Conservation (phyloP, 2,888 invertebrate genomes). For the Heteromyza rotundicornis region DNA sequence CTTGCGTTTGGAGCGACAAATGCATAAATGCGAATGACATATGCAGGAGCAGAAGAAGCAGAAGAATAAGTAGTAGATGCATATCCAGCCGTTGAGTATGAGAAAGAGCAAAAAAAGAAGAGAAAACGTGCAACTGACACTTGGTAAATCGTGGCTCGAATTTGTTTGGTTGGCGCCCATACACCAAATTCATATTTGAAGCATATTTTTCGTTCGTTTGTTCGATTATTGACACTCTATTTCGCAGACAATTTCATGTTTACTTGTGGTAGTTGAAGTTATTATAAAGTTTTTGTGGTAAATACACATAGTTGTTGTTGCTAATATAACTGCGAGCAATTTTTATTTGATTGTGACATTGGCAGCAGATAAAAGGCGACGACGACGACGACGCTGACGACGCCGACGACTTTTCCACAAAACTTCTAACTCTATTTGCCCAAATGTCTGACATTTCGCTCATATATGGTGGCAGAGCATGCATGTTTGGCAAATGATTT, state of each 20-base stretch:
- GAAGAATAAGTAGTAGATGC: too few relatives aligned
- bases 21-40: not conserved
- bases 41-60: not conserved
- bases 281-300: not conserved
- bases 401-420: not conserved
- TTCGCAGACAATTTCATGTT: slow-evolving; percentile 5
- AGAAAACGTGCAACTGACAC: slow-evolving; percentile 4
- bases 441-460: not conserved
- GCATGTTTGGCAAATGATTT: not conserved
- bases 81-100: not conserved
- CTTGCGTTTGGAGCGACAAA: not conserved
- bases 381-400: too few relatives aligned
- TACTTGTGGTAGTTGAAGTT: not conserved
- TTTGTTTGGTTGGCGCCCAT: not conserved
- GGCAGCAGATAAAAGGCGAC: slow-evolving; percentile 4
- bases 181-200: not conserved
- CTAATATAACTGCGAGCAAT: not conserved
- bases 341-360: not conserved
- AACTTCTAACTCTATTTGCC: not conserved
- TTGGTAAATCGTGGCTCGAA: not conserved
- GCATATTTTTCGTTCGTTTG: not conserved
- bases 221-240: slow-evolving; percentile 2
- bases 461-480: not conserved
- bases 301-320: not conserved
- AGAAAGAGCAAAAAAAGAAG: not conserved